Evolutionary conservation across 1,140 invertebrate genomes (phyloP).

Genomic region (Eupeodes corollae): DNA sequence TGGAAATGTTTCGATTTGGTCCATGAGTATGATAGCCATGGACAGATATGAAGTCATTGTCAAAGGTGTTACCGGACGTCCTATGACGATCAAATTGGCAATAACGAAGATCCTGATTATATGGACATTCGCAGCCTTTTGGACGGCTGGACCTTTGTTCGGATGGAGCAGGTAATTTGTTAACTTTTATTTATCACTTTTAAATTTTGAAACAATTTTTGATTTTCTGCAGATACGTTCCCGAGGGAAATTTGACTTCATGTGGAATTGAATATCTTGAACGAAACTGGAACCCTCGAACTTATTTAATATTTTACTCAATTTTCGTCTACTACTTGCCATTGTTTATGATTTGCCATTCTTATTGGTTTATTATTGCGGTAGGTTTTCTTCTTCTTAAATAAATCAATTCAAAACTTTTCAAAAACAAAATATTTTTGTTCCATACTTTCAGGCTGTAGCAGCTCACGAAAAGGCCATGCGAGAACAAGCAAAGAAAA

Average conservation of each 20-base stretch:
- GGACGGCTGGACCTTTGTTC: constrained; percentile 57
- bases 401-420: neutral
- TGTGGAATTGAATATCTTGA: constrained; percentile 75
- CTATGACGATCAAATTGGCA: constrained; percentile 55
- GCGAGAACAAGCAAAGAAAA: constrained; percentile 74
- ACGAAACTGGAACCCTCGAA: constrained; percentile 50
- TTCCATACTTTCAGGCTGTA: constrained; percentile 45
- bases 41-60: constrained; percentile 84
- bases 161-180: constrained; percentile 61
- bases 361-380: constrained; percentile 67
- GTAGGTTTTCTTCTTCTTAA: constrained; percentile 40
- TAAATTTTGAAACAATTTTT: no score
- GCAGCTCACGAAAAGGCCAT: constrained; percentile 69
- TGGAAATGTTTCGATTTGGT: constrained; percentile 74
- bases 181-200: no score
- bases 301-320: constrained; percentile 60
- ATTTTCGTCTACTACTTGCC: constrained; percentile 61
- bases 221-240: constrained; percentile 52
- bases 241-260: constrained; percentile 77
- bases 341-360: constrained; percentile 59
- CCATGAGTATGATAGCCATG: constrained; percentile 73
- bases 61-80: constrained; percentile 55
- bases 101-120: constrained; percentile 54
- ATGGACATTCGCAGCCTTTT: constrained; percentile 55
- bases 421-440: neutral